Percentiles rank a stretch among this genome's conserved stretches.
phyloP scores from a whole-genome alignment of 2,888 invertebrate genomes.

The Abrostola triplasia region DNA sequence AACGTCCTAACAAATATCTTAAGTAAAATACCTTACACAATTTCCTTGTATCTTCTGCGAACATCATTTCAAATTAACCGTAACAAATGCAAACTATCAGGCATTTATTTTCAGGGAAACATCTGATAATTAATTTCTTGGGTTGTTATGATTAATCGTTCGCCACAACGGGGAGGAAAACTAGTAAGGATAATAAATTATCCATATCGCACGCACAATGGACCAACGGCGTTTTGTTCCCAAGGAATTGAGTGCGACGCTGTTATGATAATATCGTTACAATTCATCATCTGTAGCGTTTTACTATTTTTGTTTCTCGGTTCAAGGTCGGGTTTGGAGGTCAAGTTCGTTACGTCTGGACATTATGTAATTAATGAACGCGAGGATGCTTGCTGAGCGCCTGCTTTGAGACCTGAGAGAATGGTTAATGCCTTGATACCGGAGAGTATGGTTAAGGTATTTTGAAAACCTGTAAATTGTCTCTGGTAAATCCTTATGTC shows the following conservation, averaged over 20 bases:
- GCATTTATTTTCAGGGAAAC: constrained; percentile 36
- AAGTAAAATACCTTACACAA: neutral
- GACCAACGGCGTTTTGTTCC: constrained; percentile 59
- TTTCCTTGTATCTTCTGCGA: constrained; percentile 4
- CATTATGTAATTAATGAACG: constrained; percentile 2
- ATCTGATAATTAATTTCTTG: constrained; percentile 60
- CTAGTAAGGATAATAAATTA: constrained; percentile 55
- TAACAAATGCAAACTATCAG: constrained; percentile 26
- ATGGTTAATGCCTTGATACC: too few relatives aligned
- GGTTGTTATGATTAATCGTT: constrained; percentile 59
- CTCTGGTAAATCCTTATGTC: too few relatives aligned
- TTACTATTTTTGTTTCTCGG: constrained; percentile 41
- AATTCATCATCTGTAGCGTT: constrained; percentile 62
- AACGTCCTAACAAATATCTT: too few relatives aligned
- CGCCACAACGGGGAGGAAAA: constrained; percentile 35
- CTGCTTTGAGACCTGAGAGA: too few relatives aligned
- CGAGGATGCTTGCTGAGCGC: neutral
- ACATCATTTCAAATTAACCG: constrained; percentile 5
- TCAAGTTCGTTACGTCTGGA: constrained; percentile 40
- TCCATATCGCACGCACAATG: constrained; percentile 58
- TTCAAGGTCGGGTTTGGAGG: constrained; percentile 35
- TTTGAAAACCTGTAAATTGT: too few relatives aligned
- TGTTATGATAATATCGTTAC: constrained; percentile 58
- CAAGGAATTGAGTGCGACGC: constrained; percentile 51
- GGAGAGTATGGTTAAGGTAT: too few relatives aligned